Base-by-base conservation (phyloP, 2,113 vertebrate genomes). In the Ictalurus punctatus region DNA sequence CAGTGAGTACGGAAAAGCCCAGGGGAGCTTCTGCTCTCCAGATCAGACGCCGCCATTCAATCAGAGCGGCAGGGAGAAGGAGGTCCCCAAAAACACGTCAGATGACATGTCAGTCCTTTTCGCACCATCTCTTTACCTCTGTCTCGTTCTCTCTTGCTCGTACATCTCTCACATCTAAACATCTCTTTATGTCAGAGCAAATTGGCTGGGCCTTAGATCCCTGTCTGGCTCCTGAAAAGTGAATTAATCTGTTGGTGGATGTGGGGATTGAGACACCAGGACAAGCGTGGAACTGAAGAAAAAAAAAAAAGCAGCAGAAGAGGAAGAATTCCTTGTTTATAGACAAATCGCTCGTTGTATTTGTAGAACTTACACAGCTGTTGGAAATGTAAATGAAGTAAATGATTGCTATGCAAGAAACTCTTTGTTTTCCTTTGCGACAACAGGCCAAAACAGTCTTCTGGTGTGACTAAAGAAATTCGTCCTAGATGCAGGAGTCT, bases 21-120 rank as follows among this genome's bases (percentile, higher is more conserved):
- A 91, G 89, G 95, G 97, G 96, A 96, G 92, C 91, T 90, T 91
- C 91, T 90, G 92, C 94, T 94, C 91, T 93, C 92, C 95, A 96
- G 96, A 97, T 96, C 95, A 97, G 95, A 97, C 93, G 93, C 94
- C 94, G 94, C 94, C 94, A 95, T 93, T 96, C 92, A 76, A 54
- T 84, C 93, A 95, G 90, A 86, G 94, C 90, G n/a, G 76, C 92
- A 84, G 90, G 93, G 95, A 95, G 91, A 88, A 94, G 95, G 93
- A 90, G 89, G 93, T 94, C 96, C 95, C 94, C 89, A 78, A 92
- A 95, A 95, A 95, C 95, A 93, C 88, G 65, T 73, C 88, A 93
- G 93, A 90, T 94, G 91, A 94, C 93, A 94, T 93, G 93, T 95
- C 95, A 94, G 93, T 94, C 94, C 94, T 94, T 92, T 92, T 44